Evolutionary conservation across 2,113 vertebrate species (phyloP), one percentile per base, ranked within the genome.

Genomic region (Thunnus thynnus): DNA sequence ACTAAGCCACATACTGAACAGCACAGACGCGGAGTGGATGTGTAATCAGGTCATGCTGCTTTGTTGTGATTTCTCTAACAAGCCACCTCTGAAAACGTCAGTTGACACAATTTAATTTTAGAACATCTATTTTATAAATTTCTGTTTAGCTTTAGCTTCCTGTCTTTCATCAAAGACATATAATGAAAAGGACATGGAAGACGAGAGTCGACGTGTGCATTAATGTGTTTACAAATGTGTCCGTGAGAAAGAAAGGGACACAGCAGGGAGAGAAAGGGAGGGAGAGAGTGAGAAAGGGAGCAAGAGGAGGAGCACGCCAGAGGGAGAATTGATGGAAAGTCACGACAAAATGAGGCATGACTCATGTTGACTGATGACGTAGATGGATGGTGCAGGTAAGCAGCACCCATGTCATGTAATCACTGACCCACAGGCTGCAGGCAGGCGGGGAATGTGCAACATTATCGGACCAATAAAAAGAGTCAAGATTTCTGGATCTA

Each of bases 41-140:
- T 72, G 78, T 72, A 91, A 90, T 87, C 70, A 84, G 91, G 91
- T 89, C 90, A 89, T 10, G 78, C 75, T 69, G 74, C 58, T 68
- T 77, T 69, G n/a, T 74, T 72, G 30, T 66, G 32, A 47, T 71
- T 63, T 58, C 44, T n/a, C 18, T 55, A 80, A 76, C 58, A 80
- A 66, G 16, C n/a, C 69, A 72, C 58, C 13, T 72, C 48, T 71
- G 64, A 68, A 67, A 71, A 57, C 58, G 3, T 27, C 25, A 50
- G 18, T 14, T 46, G 7, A 54, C 65, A 44, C 44, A 27, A 50
- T 18, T 41, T 63, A 10, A 57, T 56, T 64, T 50, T 12, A 69
- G 14, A 13, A 10, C 32, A 47, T 50, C 17, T 10, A 8, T 27
- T 77, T 50, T 36, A 2, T 65, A 13, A 25, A 76, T 55, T 50